Base-by-base conservation (phyloP, 2,113 vertebrate genomes). In the Isurus oxyrinchus region DNA sequence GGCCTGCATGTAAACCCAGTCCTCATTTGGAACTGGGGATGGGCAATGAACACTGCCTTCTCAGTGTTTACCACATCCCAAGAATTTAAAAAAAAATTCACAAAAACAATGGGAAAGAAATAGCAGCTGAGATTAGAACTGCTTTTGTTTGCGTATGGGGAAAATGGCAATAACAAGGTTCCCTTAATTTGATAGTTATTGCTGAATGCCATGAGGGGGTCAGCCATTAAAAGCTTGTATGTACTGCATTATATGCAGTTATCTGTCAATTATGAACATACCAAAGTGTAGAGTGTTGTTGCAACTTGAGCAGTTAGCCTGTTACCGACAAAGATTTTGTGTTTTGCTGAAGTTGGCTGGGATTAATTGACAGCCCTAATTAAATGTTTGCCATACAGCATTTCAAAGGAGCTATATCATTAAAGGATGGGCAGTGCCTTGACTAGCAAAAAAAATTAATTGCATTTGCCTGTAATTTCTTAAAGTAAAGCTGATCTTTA, bases 121-220 rank as follows among this genome's bases (percentile, higher is more conserved):
- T 98, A 10, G 98, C 98, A 0, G 96, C 98, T 69, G 97, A 97
- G 81, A 95, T 97, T 98, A 0, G 96, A 97, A 3, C 96, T 99
- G 66, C 97, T 98, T 97, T 97, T 99, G 99, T 97, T 97, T 98
- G 8, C 44, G 44, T 49, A 49, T 49, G 35, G 35, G 97, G 97
- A 98, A 96, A 98, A 97, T 63, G 98, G 97, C 1, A 98, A 99
- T 72, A 99, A 98, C 11, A 96, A 98, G 96, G 97, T 98, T 87
- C 98, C 97, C 97, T 98, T 97, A 98, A 98, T 97, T 97, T 98
- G 31, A 98, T 98, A 0, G 97, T 98, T 21, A 97, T 99, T 0
- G 5, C 98, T 0, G 98, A 98, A 0, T 98, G 98, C 67, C 21
- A 31, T 98, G 2, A 98, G 98, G 16, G 97, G 96, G 69, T 97